phyloP scores from a whole-genome alignment of 2,888 invertebrate genomes.

The Scaptomyza parva region DNA sequence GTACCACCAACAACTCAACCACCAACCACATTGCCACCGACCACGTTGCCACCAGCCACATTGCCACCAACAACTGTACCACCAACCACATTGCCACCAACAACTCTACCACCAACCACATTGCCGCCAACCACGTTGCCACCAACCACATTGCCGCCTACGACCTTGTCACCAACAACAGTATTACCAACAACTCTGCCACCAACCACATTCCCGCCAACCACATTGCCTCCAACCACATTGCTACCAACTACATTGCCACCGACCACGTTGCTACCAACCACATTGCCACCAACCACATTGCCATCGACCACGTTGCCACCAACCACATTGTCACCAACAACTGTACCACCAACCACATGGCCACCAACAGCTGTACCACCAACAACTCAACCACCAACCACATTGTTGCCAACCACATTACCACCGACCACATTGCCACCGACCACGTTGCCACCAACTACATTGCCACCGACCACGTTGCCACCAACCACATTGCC shows the following conservation, averaged over 20 bases:
- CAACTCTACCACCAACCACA: background rate
- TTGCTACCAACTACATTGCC: background rate
- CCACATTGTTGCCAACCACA: background rate
- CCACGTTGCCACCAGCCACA: background rate
- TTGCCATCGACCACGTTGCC: background rate
- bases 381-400: background rate
- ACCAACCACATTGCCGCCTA: background rate
- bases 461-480: background rate
- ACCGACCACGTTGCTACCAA: background rate
- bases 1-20: too few species aligned
- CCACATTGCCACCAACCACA: background rate
- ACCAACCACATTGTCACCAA: background rate
- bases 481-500: background rate
- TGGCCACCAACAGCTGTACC: too few species aligned
- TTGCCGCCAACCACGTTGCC: background rate
- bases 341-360: conserved; percentile 4
- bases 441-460: background rate
- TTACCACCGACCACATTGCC: too few species aligned
- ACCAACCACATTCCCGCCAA: background rate
- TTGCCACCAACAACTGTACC: background rate
- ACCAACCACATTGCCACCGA: too few species aligned
- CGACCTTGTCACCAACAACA: background rate
- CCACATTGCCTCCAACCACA: conserved; percentile 1
- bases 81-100: background rate
- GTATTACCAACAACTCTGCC: background rate